Conservation (phyloP, 2,797 vertebrate genomes). For the Pangasius macronema region DNA sequence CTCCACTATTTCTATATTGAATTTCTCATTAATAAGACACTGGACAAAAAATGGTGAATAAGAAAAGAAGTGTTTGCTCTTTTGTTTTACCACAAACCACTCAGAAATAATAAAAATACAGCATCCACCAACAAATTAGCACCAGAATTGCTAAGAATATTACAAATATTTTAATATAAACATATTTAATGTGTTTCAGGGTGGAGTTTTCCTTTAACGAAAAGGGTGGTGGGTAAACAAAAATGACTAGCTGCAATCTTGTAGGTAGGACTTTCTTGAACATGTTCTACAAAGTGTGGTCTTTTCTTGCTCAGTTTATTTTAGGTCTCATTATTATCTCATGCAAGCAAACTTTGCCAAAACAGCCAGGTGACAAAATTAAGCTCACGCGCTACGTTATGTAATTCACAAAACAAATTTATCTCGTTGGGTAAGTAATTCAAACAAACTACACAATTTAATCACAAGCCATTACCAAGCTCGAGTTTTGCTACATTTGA, state of each 20-base stretch:
- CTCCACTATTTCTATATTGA: neutral
- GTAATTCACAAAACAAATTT: neutral
- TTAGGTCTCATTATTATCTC: neutral
- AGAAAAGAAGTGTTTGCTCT: neutral
- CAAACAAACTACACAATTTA: neutral
- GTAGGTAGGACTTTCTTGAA: neutral
- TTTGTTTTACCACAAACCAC: neutral
- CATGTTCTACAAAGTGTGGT: neutral
- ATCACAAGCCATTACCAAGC: neutral
- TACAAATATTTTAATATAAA: neutral
- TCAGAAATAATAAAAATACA: neutral
- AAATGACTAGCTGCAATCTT: neutral
- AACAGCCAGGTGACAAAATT: neutral
- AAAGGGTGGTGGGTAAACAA: neutral
- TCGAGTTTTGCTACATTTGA: neutral
- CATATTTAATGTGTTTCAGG: neutral
- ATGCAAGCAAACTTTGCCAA: neutral
- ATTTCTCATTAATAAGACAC: neutral
- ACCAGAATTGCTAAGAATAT: neutral
- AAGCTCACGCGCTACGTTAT: neutral
- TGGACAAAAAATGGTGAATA: neutral
- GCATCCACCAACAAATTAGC: neutral
- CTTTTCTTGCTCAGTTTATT: neutral
- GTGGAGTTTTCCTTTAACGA: neutral
- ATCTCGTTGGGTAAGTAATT: neutral